Percentiles rank a stretch among this genome's conserved stretches.
Conservation (phyloP, 1,140 invertebrate genomes). For the Aphelenchoides avenae region DNA sequence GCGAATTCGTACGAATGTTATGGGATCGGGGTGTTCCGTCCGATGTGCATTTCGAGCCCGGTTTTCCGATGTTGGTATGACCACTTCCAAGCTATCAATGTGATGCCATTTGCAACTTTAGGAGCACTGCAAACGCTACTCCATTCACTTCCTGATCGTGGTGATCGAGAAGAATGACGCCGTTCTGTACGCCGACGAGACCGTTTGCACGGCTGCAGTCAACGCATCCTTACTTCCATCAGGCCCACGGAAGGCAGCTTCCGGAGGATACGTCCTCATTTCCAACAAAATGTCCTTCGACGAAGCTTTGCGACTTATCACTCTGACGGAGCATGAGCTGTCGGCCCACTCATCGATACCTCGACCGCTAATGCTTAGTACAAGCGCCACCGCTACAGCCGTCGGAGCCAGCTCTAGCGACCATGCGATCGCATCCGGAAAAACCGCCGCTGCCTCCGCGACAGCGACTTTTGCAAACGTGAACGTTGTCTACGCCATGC, state of each 20-base stretch:
- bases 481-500: slow-evolving; percentile 16
- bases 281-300: too few species aligned
- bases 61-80: background rate
- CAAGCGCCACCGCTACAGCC: background rate
- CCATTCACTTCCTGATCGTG: slow-evolving; percentile 3
- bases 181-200: slow-evolving; percentile 3
- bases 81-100: background rate
- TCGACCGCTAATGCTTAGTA: too few species aligned
- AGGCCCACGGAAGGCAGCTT: too few species aligned
- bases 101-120: background rate
- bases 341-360: too few species aligned
- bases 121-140: slow-evolving; percentile 1
- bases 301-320: background rate
- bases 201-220: background rate
- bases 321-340: too few species aligned
- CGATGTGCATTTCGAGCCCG: background rate
- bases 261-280: too few species aligned
- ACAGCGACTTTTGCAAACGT: slow-evolving; percentile 1
- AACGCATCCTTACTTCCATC: too few species aligned
- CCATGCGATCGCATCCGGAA: background rate
- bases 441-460: too few species aligned
- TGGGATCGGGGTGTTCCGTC: background rate
- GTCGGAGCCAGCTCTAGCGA: background rate
- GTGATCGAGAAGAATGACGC: slow-evolving; percentile 1
- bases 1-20: slow-evolving; percentile 2